A percentile compares a stretch with the other conserved stretches of the same genome.
Conservation (phyloP, 2,888 invertebrate genomes). For the Villa cingulata region DNA sequence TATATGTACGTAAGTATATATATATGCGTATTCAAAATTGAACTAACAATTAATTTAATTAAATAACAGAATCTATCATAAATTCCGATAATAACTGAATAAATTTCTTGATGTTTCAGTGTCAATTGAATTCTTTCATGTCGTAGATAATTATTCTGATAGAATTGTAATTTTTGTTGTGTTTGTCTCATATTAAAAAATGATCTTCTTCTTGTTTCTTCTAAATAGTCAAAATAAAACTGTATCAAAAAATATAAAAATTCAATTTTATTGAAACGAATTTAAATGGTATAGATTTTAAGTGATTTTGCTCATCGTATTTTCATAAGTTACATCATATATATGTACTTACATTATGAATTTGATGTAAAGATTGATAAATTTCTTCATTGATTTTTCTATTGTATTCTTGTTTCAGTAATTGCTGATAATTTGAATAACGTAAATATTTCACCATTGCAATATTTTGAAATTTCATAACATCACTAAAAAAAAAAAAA, state of each 20-base stretch:
- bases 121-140: neutral
- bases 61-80: neutral
- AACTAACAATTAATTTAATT: neutral
- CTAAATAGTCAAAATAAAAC: neutral
- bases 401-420: neutral
- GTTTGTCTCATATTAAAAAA: neutral
- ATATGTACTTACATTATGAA: neutral
- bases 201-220: neutral
- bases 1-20: no score
- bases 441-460: neutral
- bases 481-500: neutral
- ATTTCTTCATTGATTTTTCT: neutral
- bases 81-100: neutral
- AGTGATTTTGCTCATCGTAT: no score
- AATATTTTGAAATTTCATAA: neutral
- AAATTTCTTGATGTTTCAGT: neutral
- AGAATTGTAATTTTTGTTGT: neutral
- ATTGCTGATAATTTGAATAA: neutral
- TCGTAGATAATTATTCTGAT: neutral
- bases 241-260: neutral
- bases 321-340: no score
- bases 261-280: no score
- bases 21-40: no score
- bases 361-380: neutral
- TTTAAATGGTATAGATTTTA: no score